A percentile compares a stretch with the other conserved stretches of the same genome.
These are phyloP conservation scores for Manduca sexta DNA, from an alignment of 1,140 invertebrate species.

Conservation along the genomic window DNA sequence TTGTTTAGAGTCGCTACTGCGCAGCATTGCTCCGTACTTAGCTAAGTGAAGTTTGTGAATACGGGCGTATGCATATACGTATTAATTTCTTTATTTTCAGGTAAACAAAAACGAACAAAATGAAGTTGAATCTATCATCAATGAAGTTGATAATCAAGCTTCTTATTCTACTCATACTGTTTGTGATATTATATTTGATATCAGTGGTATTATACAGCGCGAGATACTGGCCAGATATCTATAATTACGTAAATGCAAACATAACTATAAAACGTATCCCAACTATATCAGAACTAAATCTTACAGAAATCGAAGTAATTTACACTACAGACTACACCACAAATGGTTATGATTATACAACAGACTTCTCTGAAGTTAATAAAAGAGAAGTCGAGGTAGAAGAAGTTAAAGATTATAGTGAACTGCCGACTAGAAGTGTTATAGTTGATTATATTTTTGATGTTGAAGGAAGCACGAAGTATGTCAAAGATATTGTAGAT, in stretches of 20 bases:
- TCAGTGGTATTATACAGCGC: slow-evolving; percentile 43
- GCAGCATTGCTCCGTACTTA: no score
- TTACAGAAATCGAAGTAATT: slow-evolving; percentile 29
- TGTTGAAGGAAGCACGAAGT: neutral
- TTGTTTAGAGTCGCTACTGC: no score
- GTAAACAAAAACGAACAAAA: slow-evolving; percentile 16
- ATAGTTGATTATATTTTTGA: slow-evolving; percentile 15
- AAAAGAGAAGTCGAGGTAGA: slow-evolving; percentile 11
- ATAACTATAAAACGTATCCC: slow-evolving; percentile 59
- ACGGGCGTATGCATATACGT: no score
- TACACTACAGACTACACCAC: slow-evolving; percentile 34
- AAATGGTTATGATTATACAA: slow-evolving; percentile 24
- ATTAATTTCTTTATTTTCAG: no score
- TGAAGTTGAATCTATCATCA: slow-evolving; percentile 38
- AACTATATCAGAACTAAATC: slow-evolving; percentile 46
- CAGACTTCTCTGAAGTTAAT: slow-evolving; percentile 7
- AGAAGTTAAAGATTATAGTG: slow-evolving; percentile 9
- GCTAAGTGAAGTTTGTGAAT: no score
- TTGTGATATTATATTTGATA: slow-evolving; percentile 44
- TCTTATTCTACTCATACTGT: slow-evolving; percentile 43
- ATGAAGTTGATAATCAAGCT: slow-evolving; percentile 42
- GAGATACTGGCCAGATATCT: slow-evolving; percentile 54
- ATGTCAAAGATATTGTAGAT: slow-evolving; percentile 21
- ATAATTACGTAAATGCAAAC: slow-evolving; percentile 54
- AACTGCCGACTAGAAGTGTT: slow-evolving; percentile 8